Conservation (phyloP, 2,113 vertebrate genomes). For the Spea multiplicata region DNA sequence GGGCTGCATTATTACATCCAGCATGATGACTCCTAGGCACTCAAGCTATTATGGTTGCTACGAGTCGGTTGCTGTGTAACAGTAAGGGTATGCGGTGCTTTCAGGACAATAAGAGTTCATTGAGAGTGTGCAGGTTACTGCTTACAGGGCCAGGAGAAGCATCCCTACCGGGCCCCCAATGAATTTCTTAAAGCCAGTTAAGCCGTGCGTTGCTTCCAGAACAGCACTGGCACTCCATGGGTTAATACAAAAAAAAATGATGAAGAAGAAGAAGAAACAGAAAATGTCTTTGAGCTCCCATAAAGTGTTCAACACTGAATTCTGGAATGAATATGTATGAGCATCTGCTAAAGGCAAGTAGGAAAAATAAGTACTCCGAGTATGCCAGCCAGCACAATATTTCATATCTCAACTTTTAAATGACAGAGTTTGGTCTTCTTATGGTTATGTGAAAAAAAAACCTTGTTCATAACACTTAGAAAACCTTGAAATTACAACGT, state of each 20-base stretch:
- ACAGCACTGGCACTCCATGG: background rate
- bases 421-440: background rate
- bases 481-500: background rate
- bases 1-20: conserved; percentile 72
- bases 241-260: conserved; percentile 11
- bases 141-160: conserved; percentile 26
- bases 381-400: conserved; percentile 27
- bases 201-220: too few relatives aligned
- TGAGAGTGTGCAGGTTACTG: conserved; percentile 60
- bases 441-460: background rate
- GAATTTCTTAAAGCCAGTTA: too few relatives aligned
- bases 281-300: conserved; percentile 22
- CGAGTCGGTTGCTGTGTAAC: conserved; percentile 74
- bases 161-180: too few relatives aligned
- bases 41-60: conserved; percentile 74
- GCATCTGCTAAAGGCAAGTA: conserved; percentile 42
- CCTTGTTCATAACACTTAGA: background rate
- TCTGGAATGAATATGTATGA: conserved; percentile 47
- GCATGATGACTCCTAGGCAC: conserved; percentile 73
- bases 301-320: conserved; percentile 18
- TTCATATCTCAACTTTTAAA: conserved; percentile 23
- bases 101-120: conserved; percentile 65
- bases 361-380: conserved; percentile 36
- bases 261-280: background rate
- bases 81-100: conserved; percentile 68